Evolutionary conservation across 2,113 vertebrate species (phyloP).

Genomic region (Aspidoscelis tigris): DNA sequence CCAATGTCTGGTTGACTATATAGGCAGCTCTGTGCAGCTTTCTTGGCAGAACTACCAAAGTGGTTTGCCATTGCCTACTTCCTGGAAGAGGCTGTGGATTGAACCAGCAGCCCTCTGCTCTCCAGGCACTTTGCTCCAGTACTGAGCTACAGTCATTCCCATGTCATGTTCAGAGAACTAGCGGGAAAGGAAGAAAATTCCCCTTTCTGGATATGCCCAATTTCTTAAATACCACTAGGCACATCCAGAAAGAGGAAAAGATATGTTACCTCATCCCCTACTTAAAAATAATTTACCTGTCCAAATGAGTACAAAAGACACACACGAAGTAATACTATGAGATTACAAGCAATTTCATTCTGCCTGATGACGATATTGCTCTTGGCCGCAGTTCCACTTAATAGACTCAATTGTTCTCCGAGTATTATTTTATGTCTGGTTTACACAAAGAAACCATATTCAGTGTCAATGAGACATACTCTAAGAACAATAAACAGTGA

Average conservation of each 20-base stretch:
- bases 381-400: constrained; percentile 46
- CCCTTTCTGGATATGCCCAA: too few relatives aligned
- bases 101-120: too few relatives aligned
- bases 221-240: too few relatives aligned
- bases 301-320: constrained; percentile 14
- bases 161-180: too few relatives aligned
- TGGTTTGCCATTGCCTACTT: too few relatives aligned
- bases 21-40: too few relatives aligned
- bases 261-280: neutral
- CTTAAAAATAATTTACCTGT: neutral
- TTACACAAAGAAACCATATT: constrained; percentile 39
- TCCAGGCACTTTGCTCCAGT: too few relatives aligned
- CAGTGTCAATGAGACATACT: constrained; percentile 48
- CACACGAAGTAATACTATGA: constrained; percentile 47
- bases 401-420: constrained; percentile 35
- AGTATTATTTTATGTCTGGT: constrained; percentile 56
- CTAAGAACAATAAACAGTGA: constrained; percentile 66
- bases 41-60: too few relatives aligned
- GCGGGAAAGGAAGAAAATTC: too few relatives aligned
- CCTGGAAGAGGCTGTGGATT: too few relatives aligned
- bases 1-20: too few relatives aligned
- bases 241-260: neutral
- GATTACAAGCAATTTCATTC: constrained; percentile 47
- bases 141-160: too few relatives aligned
- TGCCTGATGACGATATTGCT: constrained; percentile 34